Evolutionary conservation across 2,888 invertebrate genomes (phyloP).

Genomic region (Drosophila cognata): DNA sequence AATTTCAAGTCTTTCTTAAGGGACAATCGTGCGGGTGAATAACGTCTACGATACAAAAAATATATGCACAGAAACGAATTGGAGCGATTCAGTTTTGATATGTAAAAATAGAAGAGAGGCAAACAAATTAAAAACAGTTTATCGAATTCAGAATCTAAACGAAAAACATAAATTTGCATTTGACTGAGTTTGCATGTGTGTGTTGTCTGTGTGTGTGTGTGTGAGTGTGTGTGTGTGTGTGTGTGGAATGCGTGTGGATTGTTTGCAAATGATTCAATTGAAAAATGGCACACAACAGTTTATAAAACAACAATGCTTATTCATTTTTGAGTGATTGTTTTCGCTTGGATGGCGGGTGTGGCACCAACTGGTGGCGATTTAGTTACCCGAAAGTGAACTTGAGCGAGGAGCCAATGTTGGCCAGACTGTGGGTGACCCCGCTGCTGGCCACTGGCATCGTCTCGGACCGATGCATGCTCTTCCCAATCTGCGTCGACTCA

Average conservation of each 20-base stretch:
- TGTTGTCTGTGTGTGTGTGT: constrained; percentile 12
- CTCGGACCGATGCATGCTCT: constrained; percentile 89
- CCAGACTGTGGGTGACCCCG: constrained; percentile 90
- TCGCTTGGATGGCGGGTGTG: constrained; percentile 10
- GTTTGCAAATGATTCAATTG: constrained; percentile 27
- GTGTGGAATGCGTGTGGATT: constrained; percentile 31
- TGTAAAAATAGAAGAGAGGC: constrained; percentile 55
- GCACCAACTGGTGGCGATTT: constrained; percentile 14
- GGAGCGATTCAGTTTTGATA: constrained; percentile 57
- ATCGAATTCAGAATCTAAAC: constrained; percentile 1
- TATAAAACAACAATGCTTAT: constrained; percentile 17
- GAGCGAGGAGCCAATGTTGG: constrained; percentile 92
- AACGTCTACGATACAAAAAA: constrained; percentile 88
- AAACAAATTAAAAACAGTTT: constrained; percentile 37
- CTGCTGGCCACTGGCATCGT: constrained; percentile 89
- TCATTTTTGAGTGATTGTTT: background rate
- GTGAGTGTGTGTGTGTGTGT: constrained; percentile 20
- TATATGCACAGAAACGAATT: constrained; percentile 71
- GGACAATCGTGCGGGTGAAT: constrained; percentile 93
- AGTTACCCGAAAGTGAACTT: constrained; percentile 94
- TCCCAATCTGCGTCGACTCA: constrained; percentile 85
- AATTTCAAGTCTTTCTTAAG: constrained; percentile 93
- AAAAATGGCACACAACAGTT: constrained; percentile 30
- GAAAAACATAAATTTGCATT: constrained; percentile 14
- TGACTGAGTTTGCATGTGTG: constrained; percentile 9